Conservation (phyloP, 2,797 vertebrate genomes). For the Pelochelys cantorii region DNA sequence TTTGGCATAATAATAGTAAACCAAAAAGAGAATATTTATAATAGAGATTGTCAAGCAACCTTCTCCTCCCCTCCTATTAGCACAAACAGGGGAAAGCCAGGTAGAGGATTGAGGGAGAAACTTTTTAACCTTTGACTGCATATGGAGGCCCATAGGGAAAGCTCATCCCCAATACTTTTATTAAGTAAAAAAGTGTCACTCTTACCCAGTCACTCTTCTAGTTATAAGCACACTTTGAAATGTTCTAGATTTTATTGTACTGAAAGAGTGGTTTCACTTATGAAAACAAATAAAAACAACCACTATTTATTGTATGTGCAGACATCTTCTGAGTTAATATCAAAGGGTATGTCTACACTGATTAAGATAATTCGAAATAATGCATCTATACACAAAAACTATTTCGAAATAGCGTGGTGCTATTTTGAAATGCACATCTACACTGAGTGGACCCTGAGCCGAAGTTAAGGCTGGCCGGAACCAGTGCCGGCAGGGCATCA, state of each 20-base stretch:
- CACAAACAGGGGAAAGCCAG: not conserved
- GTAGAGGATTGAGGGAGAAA: not conserved
- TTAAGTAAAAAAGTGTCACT: not conserved
- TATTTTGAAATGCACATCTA: too few relatives aligned
- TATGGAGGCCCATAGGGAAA: not conserved
- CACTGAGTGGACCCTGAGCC: too few relatives aligned
- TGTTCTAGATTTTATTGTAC: not conserved
- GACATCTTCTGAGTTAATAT: not conserved
- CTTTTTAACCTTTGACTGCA: not conserved
- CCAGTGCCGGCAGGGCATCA: too few relatives aligned
- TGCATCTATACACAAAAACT: too few relatives aligned
- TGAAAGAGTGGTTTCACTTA: not conserved
- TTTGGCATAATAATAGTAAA: not conserved
- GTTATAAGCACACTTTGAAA: not conserved
- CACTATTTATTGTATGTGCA: not conserved
- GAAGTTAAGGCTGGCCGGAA: too few relatives aligned
- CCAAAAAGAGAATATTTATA: not conserved
- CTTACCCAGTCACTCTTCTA: not conserved
- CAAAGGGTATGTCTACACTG: too few relatives aligned
- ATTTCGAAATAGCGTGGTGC: too few relatives aligned
- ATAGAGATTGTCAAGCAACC: not conserved
- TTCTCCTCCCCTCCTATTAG: not conserved
- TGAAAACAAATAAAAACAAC: not conserved
- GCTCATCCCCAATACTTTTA: not conserved
- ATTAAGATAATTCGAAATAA: too few relatives aligned